These are phyloP conservation scores for Florisuga fusca DNA, from an alignment of 2,797 vertebrate species.

Conservation along the genomic window DNA sequence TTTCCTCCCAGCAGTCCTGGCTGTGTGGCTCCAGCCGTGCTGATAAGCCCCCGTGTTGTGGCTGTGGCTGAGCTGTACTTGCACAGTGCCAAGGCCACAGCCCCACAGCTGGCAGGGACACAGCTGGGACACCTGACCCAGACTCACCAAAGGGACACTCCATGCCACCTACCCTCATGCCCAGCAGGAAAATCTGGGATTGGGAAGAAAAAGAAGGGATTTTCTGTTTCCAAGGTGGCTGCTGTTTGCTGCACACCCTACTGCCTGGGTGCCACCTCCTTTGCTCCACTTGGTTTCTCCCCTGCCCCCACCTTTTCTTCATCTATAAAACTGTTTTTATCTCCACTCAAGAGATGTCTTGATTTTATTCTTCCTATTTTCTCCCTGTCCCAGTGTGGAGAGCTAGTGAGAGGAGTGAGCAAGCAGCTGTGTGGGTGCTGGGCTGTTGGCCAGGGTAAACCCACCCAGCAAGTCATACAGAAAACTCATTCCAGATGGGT, in stretches of 20 bases:
- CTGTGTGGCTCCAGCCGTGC: background rate
- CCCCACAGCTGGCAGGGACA: background rate
- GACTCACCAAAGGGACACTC: background rate
- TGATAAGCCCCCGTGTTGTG: background rate
- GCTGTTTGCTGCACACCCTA: background rate
- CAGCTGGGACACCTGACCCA: background rate
- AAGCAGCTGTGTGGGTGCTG: background rate
- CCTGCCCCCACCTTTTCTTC: background rate
- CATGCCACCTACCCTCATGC: accelerated
- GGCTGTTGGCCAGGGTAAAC: background rate
- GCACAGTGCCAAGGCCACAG: background rate
- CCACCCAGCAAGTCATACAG: background rate
- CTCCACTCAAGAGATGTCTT: background rate
- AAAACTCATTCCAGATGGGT: background rate
- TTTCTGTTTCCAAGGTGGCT: background rate
- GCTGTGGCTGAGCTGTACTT: background rate
- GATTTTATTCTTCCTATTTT: background rate
- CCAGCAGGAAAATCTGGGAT: background rate
- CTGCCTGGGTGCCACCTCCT: background rate
- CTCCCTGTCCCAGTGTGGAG: background rate
- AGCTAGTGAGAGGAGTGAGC: background rate
- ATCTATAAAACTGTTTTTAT: background rate
- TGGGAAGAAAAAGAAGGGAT: background rate
- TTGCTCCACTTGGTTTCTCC: background rate
- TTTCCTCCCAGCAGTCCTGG: background rate